Base-by-base conservation (phyloP, 1,140 invertebrate genomes). In the Copidosoma floridanum region DNA sequence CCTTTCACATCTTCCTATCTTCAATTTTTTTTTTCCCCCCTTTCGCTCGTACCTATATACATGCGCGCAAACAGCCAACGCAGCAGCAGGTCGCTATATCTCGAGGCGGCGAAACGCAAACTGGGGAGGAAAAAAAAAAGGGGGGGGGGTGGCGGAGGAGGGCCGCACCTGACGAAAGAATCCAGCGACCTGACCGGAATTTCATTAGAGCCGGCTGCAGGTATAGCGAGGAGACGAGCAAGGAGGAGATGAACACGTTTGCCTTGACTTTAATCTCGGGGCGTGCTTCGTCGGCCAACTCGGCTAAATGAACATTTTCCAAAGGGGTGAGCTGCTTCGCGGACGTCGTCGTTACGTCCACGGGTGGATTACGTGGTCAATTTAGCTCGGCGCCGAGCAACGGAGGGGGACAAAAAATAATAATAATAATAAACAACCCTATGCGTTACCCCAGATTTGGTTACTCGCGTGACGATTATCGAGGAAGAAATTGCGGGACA, bases 101-200 rank as follows among this genome's bases (percentile, higher is more conserved):
- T 32, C 14, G 46, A 54, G 64, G 66, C 71, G 64, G 63, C 65
- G 71, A 71, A 73, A 68, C 68, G 70, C 58, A 67, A 66, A 65
- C n/a, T n/a, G n/a, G n/a, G n/a, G n/a, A n/a, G n/a, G n/a, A n/a
- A n/a, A n/a, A n/a, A n/a, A n/a, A n/a, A n/a, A n/a, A n/a, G n/a
- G n/a, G n/a, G n/a, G n/a, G n/a, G n/a, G n/a, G n/a, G n/a, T n/a
- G n/a, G 65, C 57, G 64, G 65, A 67, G 66, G 61, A 64, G 71
- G 71, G 67, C 68, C 66, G 60, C 69, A 74, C 75, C 72, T 76
- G 74, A 73, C 72, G 72, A 77, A 78, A 78, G 75, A 78, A 77
- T 77, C 66, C 63, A 65, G 61, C 72, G 68, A 75, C 70, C 74
- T 76, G 72, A 76, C 73, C 68, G 72, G 73, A 78, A 76, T 78